phyloP scores from a whole-genome alignment of 2,888 invertebrate species.

The Helleia helle region DNA sequence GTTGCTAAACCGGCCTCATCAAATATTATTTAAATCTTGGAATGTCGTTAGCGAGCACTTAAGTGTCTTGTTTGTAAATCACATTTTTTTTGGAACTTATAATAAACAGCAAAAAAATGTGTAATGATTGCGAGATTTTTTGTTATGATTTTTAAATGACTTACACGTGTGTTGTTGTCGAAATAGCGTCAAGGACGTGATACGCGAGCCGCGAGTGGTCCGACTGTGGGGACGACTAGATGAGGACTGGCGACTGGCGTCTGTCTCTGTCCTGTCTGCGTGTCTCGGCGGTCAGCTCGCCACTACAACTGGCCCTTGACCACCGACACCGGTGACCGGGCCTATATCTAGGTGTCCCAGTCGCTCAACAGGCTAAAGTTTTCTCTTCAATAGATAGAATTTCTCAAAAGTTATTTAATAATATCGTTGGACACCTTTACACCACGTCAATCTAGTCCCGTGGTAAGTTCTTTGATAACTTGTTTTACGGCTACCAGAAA shows the following conservation, averaged over 20 bases:
- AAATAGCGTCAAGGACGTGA: conserved; percentile 48
- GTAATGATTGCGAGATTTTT: not conserved
- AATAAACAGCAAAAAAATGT: not conserved
- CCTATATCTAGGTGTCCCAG: no score
- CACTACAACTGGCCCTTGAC: conserved; percentile 9
- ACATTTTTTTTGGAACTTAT: not conserved
- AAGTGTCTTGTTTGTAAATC: not conserved
- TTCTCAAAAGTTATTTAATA: no score
- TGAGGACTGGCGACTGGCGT: conserved; percentile 11
- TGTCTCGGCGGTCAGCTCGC: not conserved
- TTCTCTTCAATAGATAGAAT: no score
- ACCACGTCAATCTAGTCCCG: no score
- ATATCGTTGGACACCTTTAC: no score
- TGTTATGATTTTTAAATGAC: not conserved
- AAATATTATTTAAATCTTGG: conserved; percentile 11
- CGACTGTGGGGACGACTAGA: conserved; percentile 16
- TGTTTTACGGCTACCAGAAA: no score
- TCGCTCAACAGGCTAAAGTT: no score
- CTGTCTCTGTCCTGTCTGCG: not conserved
- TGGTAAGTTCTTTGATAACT: no score
- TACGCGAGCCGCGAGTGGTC: conserved; percentile 16
- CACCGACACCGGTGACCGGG: no score
- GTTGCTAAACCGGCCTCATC: conserved; percentile 10
- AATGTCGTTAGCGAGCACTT: conserved; percentile 7
- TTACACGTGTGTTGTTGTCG: conserved; percentile 20